A percentile compares a stretch with the other conserved stretches of the same genome.
Evolutionary conservation across 2,888 invertebrate species (phyloP).

Genomic region (Brassicogethes aeneus): DNA sequence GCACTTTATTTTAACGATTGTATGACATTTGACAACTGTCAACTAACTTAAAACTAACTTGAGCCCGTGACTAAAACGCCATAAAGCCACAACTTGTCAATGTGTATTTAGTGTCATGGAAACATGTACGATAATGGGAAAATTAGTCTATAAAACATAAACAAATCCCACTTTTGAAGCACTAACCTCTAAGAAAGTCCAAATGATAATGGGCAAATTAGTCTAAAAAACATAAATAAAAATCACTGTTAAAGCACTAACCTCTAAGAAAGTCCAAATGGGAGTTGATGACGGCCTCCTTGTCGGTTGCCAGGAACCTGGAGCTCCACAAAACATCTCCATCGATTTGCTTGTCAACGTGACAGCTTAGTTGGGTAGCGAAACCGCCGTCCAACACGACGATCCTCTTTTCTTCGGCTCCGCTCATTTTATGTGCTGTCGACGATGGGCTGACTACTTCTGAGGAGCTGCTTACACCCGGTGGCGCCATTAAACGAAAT

Average conservation of each 20-base stretch:
- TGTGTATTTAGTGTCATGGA: no score
- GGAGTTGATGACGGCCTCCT: conserved; percentile 67
- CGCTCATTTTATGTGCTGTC: not conserved
- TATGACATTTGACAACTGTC: no score
- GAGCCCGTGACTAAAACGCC: no score
- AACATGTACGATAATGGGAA: no score
- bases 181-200: conserved; percentile 66
- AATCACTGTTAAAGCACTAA: no score
- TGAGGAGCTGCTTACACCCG: conserved; percentile 26
- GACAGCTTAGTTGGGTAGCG: conserved; percentile 69
- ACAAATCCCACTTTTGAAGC: no score
- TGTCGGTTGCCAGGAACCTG: conserved; percentile 68
- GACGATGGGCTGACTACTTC: conserved; percentile 9
- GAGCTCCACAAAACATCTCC: conserved; percentile 88
- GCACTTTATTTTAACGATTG: no score
- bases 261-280: conserved; percentile 77
- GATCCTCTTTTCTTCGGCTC: conserved; percentile 18
- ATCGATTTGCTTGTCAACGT: conserved; percentile 67
- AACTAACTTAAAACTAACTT: no score
- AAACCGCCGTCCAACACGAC: conserved; percentile 66
- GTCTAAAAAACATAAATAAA: no score
- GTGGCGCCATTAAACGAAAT: conserved; percentile 34
- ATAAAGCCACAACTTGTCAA: no score
- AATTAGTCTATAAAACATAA: no score
- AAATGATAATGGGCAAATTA: no score